Base-by-base conservation (phyloP, 2,888 invertebrate genomes). In the Nomada lathburiana region DNA sequence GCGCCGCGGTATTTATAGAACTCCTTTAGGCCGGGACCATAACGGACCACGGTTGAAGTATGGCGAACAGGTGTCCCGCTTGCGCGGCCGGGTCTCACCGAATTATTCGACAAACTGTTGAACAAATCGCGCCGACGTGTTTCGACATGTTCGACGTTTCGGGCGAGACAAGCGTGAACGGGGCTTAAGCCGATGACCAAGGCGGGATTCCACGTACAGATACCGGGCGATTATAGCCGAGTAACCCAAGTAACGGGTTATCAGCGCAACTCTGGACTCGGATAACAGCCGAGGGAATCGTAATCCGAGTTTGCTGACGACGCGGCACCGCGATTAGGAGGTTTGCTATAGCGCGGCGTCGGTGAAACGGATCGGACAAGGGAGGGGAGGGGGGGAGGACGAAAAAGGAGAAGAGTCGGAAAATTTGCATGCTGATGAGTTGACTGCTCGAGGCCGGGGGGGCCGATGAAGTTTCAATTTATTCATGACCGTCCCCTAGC, bases 401-500 rank as follows among this genome's bases (percentile, higher is more conserved):
- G 36, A 76, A 75, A 67, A 53, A 26, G 74, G 42, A 50, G 23
- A 52, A 47, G 47, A 75, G 76, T 76, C 62, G 71, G 76, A 78
- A 85, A 84, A 90, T 90, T 90, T 89, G 78, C 89, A 90, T 89
- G 82, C 88, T 87, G 86, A 90, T 84, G 85, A 90, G 87, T 82
- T 84, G 83, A 77, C 76, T 75, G 81, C 76, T 73, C 82, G 64
- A 75, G 69, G 76, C 73, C 60, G 52, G 72, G 69, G n/a, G n/a
- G n/a, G n/a, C 80, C 82, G 78, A 88, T 89, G 82, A 90, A 90
- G 81, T 90, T 88, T 86, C 88, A 90, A 90, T 90, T 89, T 90
- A 90, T 90, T 90, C 90, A 90, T 90, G 85, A 82, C 84, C 68
- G 69, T 63, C 79, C 65, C 68, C 80, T 67, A 74, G 76, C 70